Percentiles rank a stretch among this genome's conserved stretches.
Evolutionary conservation across 1,140 invertebrate species (phyloP).

Genomic region (Parapsyche elsis): DNA sequence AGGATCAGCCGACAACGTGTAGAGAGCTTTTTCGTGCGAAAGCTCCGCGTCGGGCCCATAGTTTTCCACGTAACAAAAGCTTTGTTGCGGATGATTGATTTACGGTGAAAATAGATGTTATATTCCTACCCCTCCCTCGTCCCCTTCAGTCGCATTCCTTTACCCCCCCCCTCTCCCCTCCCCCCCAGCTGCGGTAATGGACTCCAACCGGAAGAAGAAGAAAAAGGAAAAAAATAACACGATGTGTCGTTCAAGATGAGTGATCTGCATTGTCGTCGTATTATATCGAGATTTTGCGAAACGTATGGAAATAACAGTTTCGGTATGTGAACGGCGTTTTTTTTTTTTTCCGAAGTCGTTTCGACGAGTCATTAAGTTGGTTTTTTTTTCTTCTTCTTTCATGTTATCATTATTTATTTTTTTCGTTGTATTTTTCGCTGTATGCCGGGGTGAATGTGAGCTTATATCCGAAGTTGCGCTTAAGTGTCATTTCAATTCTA

Average conservation of each 20-base stretch:
- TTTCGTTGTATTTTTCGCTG: neutral
- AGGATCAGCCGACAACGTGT: constrained; percentile 33
- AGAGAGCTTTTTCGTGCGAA: constrained; percentile 39
- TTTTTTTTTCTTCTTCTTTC: neutral
- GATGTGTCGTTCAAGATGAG: constrained; percentile 13
- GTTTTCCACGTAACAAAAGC: constrained; percentile 34
- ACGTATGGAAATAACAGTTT: constrained; percentile 5
- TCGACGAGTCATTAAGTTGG: neutral
- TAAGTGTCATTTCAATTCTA: constrained; percentile 25
- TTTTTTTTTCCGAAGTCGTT: too few species aligned
- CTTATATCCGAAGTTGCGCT: neutral
- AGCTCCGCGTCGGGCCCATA: constrained; percentile 27
- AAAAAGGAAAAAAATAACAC: neutral
- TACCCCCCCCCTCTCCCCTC: too few species aligned
- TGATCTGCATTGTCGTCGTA: constrained; percentile 1
- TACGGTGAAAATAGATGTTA: constrained; percentile 32
- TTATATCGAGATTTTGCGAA: neutral
- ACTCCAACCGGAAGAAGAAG: neutral
- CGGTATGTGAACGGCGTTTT: neutral
- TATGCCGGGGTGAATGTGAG: neutral
- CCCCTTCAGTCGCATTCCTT: neutral
- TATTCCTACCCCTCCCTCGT: neutral
- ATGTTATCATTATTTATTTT: neutral
- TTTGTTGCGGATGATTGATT: constrained; percentile 45
- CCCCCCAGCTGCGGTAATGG: constrained; percentile 20